Conservation (phyloP, 2,113 vertebrate species). For the Apeltes quadracus region DNA sequence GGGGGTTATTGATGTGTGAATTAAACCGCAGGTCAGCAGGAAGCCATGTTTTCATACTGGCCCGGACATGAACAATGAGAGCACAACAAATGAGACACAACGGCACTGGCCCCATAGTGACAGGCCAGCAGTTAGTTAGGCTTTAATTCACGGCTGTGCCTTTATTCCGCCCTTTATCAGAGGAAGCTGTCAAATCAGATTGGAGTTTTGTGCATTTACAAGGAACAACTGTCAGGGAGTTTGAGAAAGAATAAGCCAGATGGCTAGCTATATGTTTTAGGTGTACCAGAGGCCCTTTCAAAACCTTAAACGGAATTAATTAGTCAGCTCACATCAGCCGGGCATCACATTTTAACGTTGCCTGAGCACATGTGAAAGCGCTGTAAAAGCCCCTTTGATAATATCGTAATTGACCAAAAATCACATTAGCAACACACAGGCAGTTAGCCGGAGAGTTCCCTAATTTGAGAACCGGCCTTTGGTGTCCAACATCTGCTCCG, state of each 20-base stretch:
- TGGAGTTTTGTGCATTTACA: constrained; percentile 28
- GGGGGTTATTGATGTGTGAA: constrained; percentile 81
- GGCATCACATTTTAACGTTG: constrained; percentile 42
- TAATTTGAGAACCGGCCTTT: constrained; percentile 62
- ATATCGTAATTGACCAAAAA: constrained; percentile 62
- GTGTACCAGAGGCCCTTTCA: constrained; percentile 25
- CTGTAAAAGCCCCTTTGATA: constrained; percentile 55
- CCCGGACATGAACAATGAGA: constrained; percentile 69
- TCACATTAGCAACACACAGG: constrained; percentile 63
- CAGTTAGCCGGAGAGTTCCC: constrained; percentile 51
- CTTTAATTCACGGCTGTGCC: constrained; percentile 58
- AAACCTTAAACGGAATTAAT: constrained; percentile 58
- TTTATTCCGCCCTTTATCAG: constrained; percentile 50
- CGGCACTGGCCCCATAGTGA: constrained; percentile 64
- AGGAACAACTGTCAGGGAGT: background rate
- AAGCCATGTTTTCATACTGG: constrained; percentile 78
- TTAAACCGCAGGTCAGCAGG: constrained; percentile 85
- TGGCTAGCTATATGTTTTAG: constrained; percentile 25
- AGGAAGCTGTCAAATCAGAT: constrained; percentile 42
- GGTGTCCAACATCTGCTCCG: constrained; percentile 69
- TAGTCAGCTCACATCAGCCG: constrained; percentile 41
- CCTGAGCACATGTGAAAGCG: constrained; percentile 30
- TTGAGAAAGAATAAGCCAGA: constrained; percentile 14
- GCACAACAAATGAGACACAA: constrained; percentile 73
- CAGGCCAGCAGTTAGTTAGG: constrained; percentile 67